These are phyloP conservation scores for Macrotis lagotis DNA, from an alignment of 2,113 vertebrate genomes.

Conservation along the genomic window DNA sequence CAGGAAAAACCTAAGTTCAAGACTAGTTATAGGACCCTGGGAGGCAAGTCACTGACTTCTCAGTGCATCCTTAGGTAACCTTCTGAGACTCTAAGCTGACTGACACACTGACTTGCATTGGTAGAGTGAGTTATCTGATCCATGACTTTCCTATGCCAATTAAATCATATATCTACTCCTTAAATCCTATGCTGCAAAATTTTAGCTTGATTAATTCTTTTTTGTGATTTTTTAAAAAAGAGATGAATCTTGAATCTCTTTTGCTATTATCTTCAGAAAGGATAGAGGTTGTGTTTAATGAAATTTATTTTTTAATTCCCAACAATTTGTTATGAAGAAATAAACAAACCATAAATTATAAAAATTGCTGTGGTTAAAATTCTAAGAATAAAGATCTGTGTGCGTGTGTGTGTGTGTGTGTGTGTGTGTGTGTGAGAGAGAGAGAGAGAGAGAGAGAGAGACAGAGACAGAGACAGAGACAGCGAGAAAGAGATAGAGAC, in stretches of 20 bases:
- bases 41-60: not conserved
- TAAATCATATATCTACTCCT: not conserved
- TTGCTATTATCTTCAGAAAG: not conserved
- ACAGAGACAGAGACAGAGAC: not conserved
- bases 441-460: no score
- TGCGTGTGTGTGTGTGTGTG: no score
- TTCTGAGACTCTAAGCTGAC: not conserved
- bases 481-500: not conserved
- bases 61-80: not conserved
- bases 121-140: not conserved
- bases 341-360: not conserved
- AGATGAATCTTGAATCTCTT: not conserved
- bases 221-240: no score
- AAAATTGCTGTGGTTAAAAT: not conserved
- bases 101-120: not conserved
- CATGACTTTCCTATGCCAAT: not conserved
- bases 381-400: not conserved
- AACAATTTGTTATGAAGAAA: not conserved
- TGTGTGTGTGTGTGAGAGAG: no score
- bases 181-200: not conserved
- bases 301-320: not conserved
- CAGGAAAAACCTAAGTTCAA: not conserved
- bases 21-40: not conserved
- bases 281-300: not conserved
- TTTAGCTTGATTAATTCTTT: not conserved